Evolutionary conservation across 2,797 vertebrate genomes (phyloP).

Genomic region (Mionectes olivaceus): DNA sequence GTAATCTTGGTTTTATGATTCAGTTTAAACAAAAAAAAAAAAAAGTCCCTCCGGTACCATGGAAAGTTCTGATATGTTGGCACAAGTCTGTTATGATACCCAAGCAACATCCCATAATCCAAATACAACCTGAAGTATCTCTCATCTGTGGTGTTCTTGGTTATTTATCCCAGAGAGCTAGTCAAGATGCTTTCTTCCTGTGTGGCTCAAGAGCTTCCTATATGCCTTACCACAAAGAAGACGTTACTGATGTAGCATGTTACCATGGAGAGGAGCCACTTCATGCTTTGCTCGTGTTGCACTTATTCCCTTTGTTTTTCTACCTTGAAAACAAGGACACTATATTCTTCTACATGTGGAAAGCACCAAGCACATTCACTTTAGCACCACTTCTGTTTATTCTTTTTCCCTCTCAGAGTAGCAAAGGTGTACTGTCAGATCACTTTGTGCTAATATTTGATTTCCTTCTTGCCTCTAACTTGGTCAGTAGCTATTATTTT

Average conservation of each 20-base stretch:
- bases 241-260: not conserved
- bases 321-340: slow-evolving; percentile 49
- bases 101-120: not conserved
- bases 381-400: not conserved
- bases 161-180: not conserved
- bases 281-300: not conserved
- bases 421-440: not conserved
- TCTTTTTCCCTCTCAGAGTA: not conserved
- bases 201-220: not conserved
- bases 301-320: slow-evolving; percentile 27
- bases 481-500: not conserved
- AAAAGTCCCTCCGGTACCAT: not conserved
- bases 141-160: not conserved
- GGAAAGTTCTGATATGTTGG: not conserved
- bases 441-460: not conserved
- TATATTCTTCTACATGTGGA: not conserved
- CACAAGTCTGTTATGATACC: not conserved
- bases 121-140: not conserved
- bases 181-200: not conserved
- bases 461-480: not conserved
- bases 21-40: not conserved
- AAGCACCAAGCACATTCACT: not conserved
- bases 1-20: not conserved
- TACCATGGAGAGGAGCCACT: slow-evolving; percentile 56
- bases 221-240: not conserved